These are phyloP conservation scores for Harpagifer antarcticus DNA, from an alignment of 2,797 vertebrate species.

Conservation along the genomic window DNA sequence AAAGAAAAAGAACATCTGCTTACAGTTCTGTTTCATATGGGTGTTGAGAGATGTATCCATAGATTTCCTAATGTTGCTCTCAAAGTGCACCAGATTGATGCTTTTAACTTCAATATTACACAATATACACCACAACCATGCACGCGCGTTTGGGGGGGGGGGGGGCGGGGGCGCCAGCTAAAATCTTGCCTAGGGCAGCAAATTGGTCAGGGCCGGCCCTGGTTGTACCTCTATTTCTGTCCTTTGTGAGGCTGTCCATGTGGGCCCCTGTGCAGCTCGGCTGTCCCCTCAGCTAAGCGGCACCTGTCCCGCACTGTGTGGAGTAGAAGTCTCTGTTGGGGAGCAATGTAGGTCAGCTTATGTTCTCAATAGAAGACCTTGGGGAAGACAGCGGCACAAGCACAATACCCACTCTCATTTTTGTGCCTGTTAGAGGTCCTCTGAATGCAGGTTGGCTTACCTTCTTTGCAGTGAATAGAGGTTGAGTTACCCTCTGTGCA, in stretches of 20 bases:
- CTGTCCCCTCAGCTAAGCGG: slow-evolving; percentile 48
- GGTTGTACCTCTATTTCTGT: slow-evolving; percentile 66
- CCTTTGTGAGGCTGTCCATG: slow-evolving; percentile 50
- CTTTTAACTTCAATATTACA: too few relatives aligned
- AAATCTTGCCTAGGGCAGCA: too few relatives aligned
- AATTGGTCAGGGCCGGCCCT: too few relatives aligned
- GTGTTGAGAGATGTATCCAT: too few relatives aligned
- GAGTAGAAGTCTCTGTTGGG: slow-evolving; percentile 38
- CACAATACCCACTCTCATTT: slow-evolving; percentile 72
- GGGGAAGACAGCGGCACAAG: slow-evolving; percentile 43
- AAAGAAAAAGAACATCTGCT: too few relatives aligned
- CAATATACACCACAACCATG: too few relatives aligned
- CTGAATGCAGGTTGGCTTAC: slow-evolving; percentile 66
- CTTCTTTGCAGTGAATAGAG: slow-evolving; percentile 34
- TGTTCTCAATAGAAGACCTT: slow-evolving; percentile 62
- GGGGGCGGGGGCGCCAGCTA: too few relatives aligned
- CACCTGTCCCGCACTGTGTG: slow-evolving; percentile 60
- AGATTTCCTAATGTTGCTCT: too few relatives aligned
- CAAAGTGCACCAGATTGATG: too few relatives aligned
- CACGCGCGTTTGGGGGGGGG: too few relatives aligned
- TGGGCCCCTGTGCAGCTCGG: slow-evolving; percentile 27
- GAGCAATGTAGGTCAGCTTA: slow-evolving; percentile 74
- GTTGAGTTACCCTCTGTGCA: slow-evolving; percentile 57
- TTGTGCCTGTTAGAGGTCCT: slow-evolving; percentile 40
- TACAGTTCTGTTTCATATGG: too few relatives aligned